Evolutionary conservation across 2,888 invertebrate species (phyloP), one percentile per base, ranked within the genome.

Genomic region (Acronicta aceris): DNA sequence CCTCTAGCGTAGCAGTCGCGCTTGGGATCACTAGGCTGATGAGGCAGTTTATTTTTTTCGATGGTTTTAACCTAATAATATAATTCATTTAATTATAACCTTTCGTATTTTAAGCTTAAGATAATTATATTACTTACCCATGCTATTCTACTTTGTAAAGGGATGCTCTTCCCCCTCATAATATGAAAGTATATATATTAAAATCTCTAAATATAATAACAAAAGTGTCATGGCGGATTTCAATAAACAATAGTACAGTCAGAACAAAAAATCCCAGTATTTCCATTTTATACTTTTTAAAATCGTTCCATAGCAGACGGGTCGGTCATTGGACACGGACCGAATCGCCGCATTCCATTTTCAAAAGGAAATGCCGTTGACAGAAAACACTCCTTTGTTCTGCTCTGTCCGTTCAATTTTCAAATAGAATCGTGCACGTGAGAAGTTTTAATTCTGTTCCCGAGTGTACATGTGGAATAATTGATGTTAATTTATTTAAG

Each of bases 381-480:
- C 91, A 91, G 88, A 89, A 87, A 88, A 87, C 85, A 85, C 85
- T 89, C 87, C 90, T 92, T 91, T 89, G 90, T 92, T 88, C 89
- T 85, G 71, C 78, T 88, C 88, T 86, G 72, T 81, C 72, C 81
- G 73, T 87, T 87, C 82, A 74, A 83, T 88, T 88, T 88, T 84
- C 80, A 81, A 86, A 85, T 83, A 82, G 83, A 81, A 80, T 81
- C 78, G 68, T 76, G 77, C 80, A 86, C 84, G 85, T 85, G 84
- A 76, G 73, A 74, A 76, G 78, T 73, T 78, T 83, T 79, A 78
- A 81, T 81, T 81, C 77, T 74, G 77, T 51, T 33, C 61, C 59
- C 66, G 72, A 79, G 62, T 77, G 73, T 75, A 81, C 70, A 74
- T 65, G 68, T 73, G 61, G 78, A 74, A 78, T 81, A 79, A 81